Conservation (phyloP, 2,888 invertebrate species). For the Drosophila multiciliata region DNA sequence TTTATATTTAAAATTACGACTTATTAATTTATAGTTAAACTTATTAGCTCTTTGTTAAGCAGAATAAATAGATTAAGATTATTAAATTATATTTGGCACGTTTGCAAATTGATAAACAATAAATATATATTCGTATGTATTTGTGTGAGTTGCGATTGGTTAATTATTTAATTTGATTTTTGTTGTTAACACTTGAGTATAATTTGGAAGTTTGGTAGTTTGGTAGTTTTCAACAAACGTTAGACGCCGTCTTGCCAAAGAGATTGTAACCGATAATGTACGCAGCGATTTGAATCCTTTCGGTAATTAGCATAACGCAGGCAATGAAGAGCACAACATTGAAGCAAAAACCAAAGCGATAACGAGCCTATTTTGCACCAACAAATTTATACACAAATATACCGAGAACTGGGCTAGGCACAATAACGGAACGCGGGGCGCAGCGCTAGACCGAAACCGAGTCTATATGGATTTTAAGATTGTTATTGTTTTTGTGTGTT, state of each 20-base stretch:
- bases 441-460: conserved; percentile 50
- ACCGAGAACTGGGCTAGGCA: conserved; percentile 3
- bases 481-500: background rate
- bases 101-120: conserved; percentile 74
- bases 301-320: conserved; percentile 83
- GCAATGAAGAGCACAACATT: conserved; percentile 74
- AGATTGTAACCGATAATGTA: conserved; percentile 84
- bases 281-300: conserved; percentile 83
- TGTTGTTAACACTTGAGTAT: conserved; percentile 51
- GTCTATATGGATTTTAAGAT: background rate
- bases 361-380: conserved; percentile 70
- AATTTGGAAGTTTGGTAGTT: conserved; percentile 29
- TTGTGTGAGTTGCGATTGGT: conserved; percentile 7
- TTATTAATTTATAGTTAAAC: conserved; percentile 76
- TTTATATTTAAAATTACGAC: conserved; percentile 69
- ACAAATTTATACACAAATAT: background rate
- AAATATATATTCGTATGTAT: conserved; percentile 43
- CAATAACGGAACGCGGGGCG: conserved; percentile 44
- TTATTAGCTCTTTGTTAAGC: conserved; percentile 76
- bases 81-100: conserved; percentile 78
- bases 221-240: conserved; percentile 49
- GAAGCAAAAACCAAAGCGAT: conserved; percentile 62
- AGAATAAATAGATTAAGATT: conserved; percentile 73
- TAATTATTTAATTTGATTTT: conserved; percentile 23
- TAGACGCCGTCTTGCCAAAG: conserved; percentile 79